Conservation (phyloP, 2,888 invertebrate species). For the Ferdinandea cuprea region DNA sequence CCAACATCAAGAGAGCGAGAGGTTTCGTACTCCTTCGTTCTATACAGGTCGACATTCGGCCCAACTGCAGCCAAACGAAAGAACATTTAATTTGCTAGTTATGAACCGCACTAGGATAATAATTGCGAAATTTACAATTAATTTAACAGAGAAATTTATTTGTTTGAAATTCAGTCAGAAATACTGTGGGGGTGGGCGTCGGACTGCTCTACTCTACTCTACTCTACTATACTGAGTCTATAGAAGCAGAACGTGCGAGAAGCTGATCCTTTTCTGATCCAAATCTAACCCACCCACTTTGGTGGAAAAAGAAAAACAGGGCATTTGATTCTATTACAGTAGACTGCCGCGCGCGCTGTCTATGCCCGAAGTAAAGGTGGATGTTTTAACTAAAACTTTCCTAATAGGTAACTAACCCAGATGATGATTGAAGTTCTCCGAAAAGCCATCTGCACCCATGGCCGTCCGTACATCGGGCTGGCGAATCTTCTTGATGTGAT, state of each 20-base stretch:
- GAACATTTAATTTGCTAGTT: conserved; percentile 69
- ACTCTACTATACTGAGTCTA: too few relatives aligned
- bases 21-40: conserved; percentile 5
- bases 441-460: conserved; percentile 38
- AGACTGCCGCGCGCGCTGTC: conserved; percentile 10
- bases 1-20: neutral
- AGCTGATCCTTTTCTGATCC: conserved; percentile 35
- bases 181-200: neutral
- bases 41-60: conserved; percentile 22
- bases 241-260: too few relatives aligned
- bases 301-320: conserved; percentile 37
- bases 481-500: conserved; percentile 60
- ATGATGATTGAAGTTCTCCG: conserved; percentile 62
- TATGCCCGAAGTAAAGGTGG: conserved; percentile 32
- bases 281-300: conserved; percentile 26
- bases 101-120: conserved; percentile 72
- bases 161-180: conserved; percentile 70
- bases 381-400: conserved; percentile 59
- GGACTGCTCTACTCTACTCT: too few relatives aligned
- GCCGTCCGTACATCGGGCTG: conserved; percentile 21
- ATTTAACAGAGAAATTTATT: conserved; percentile 76
- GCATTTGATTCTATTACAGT: conserved; percentile 53
- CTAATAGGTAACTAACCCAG: conserved; percentile 65
- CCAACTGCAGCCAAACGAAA: conserved; percentile 43
- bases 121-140: conserved; percentile 76